Conservation (phyloP, 2,113 vertebrate species). For the Porphyrio hochstetteri region DNA sequence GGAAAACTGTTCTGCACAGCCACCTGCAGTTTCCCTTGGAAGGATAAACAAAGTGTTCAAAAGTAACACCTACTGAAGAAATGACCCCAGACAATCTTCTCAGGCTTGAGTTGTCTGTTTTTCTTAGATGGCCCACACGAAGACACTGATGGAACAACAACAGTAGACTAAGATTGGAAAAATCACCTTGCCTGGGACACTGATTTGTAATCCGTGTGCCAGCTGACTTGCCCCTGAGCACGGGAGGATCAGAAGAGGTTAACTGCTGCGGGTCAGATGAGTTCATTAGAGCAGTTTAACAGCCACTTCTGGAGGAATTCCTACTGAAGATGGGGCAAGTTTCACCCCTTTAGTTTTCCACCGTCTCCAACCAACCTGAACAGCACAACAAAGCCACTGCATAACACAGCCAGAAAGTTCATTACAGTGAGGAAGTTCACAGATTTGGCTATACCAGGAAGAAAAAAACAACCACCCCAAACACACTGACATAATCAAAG, state of each 20-base stretch:
- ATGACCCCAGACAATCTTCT: neutral
- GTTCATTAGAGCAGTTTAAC: neutral
- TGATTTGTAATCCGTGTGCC: neutral
- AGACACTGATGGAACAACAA: neutral
- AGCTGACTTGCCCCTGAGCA: neutral
- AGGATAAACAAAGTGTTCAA: neutral
- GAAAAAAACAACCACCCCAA: neutral
- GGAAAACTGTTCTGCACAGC: neutral
- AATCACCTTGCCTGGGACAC: neutral
- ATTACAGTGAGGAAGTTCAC: fast-evolving
- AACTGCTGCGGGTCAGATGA: neutral
- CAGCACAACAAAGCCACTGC: neutral
- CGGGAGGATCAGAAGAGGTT: neutral
- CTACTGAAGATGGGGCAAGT: neutral
- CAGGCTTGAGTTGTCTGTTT: neutral
- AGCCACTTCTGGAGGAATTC: neutral
- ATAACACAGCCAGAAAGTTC: neutral
- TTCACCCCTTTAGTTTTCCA: neutral
- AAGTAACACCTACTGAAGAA: neutral
- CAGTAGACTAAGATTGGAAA: neutral
- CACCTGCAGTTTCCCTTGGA: neutral
- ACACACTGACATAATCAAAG: neutral
- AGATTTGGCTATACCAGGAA: neutral
- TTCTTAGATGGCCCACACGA: neutral
- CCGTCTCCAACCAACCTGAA: neutral